Evolutionary conservation across 2,888 invertebrate species (phyloP), one percentile per base, ranked within the genome.

Genomic region (Dasysyrphus albostriatus): DNA sequence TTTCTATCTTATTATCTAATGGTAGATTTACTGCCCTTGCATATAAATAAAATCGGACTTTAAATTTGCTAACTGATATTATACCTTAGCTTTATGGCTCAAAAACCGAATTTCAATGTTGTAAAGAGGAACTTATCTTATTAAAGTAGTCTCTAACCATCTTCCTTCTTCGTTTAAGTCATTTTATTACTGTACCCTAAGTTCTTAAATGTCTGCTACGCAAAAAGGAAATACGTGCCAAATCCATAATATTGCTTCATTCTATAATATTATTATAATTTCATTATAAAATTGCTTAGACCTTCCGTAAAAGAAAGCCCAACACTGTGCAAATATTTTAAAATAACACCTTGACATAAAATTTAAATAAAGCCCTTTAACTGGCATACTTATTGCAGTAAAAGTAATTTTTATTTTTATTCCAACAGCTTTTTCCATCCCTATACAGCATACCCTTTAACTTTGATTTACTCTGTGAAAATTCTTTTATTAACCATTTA

Each of bases 401-500:
- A 67, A 67, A 49, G 37, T 49, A 10, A 49, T 49, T 67, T 67
- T 37, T 67, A 67, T 67, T 67, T 34, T 12, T 24, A 51, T 69
- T 12, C n/a, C 7, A 47, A 37, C 24, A 51, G 51, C 37, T 54
- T 24, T 51, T 69, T 51, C 6, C 6, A 39, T 51, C 37, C 37
- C 10, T 12, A 16, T 7, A 24, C 3, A 39, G 37, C 29, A 39
- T 12, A 67, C 10, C 67, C 42, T 49, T 49, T 67, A 51, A 42
- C 32, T 75, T 65, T 70, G 14, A 78, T 77, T 19, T 14, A 67
- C 54, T 49, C 61, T 61, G 6, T n/a, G 3, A 56, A 81, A 73
- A 47, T 61, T 77, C 47, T 61, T 77, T 69, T 29, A 73, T 73
- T 65, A 74, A 58, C 58, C 42, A 61, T 54, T 58, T 72, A 58